phyloP scores from a whole-genome alignment of 2,113 vertebrate genomes.

The Tragelaphus imberbis region DNA sequence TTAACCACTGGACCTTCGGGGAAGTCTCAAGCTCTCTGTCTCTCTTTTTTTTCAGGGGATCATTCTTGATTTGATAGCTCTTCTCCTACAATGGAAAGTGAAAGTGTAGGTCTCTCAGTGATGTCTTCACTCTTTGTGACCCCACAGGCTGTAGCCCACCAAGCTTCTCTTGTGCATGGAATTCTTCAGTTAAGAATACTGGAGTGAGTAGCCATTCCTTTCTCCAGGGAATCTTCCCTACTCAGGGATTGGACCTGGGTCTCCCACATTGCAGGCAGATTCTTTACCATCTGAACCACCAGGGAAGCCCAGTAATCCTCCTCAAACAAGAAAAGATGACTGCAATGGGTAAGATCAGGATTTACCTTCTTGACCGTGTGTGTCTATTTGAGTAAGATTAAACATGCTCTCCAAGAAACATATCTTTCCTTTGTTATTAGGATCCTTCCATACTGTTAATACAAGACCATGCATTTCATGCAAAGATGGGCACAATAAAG shows the following conservation, averaged over 20 bases:
- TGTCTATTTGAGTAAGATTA: not conserved
- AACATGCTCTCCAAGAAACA: not conserved
- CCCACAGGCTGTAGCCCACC: not conserved
- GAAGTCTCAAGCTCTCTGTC: not conserved
- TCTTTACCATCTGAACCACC: not conserved
- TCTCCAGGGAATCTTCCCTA: not conserved
- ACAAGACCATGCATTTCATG: not conserved
- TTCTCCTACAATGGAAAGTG: not conserved
- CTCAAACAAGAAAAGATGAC: not conserved
- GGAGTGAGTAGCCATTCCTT: not conserved
- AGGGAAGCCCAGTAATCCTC: not conserved
- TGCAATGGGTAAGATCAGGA: not conserved
- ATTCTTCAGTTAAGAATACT: not conserved
- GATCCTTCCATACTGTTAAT: not conserved
- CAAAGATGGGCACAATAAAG: not conserved
- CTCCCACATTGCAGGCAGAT: not conserved
- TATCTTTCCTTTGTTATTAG: not conserved
- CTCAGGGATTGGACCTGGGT: not conserved
- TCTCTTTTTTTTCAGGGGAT: not conserved
- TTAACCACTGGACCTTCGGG: not conserved
- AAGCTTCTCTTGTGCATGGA: not conserved
- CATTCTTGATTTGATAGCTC: not conserved
- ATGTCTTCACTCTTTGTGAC: not conserved
- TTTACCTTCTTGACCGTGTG: not conserved
- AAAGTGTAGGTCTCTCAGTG: not conserved